Evolutionary conservation across 2,113 vertebrate species (phyloP).

Genomic region (Heterochromis multidens): DNA sequence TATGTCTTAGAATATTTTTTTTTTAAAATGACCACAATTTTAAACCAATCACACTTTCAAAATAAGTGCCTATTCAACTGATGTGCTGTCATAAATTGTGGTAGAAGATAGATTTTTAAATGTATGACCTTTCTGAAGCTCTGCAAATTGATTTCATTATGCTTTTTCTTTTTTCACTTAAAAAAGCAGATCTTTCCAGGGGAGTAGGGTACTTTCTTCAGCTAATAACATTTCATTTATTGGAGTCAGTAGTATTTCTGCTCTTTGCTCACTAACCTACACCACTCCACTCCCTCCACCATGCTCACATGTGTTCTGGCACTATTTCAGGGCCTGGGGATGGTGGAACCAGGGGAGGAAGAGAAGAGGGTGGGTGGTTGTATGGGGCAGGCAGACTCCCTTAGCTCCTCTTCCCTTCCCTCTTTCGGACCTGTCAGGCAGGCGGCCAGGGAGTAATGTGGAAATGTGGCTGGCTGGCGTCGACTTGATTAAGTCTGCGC

Average conservation of each 20-base stretch:
- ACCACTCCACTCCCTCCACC: constrained; percentile 25
- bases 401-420: constrained; percentile 41
- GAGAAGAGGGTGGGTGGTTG: background rate
- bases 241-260: constrained; percentile 27
- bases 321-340: constrained; percentile 58
- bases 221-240: constrained; percentile 61
- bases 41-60: background rate
- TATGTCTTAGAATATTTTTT: background rate
- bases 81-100: background rate
- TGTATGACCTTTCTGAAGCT: background rate
- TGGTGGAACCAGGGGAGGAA: constrained; percentile 4
- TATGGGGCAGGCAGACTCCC: constrained; percentile 25
- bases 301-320: constrained; percentile 66
- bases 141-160: background rate
- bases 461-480: constrained; percentile 74
- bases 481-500: constrained; percentile 79
- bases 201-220: background rate
- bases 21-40: background rate
- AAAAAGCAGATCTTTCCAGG: background rate
- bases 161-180: background rate
- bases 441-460: constrained; percentile 72
- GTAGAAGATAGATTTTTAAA: background rate
- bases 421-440: constrained; percentile 73
- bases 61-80: background rate
- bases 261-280: constrained; percentile 20